These are phyloP conservation scores for Oscheius onirici DNA, from an alignment of 2,888 invertebrate genomes.

Conservation along the genomic window DNA sequence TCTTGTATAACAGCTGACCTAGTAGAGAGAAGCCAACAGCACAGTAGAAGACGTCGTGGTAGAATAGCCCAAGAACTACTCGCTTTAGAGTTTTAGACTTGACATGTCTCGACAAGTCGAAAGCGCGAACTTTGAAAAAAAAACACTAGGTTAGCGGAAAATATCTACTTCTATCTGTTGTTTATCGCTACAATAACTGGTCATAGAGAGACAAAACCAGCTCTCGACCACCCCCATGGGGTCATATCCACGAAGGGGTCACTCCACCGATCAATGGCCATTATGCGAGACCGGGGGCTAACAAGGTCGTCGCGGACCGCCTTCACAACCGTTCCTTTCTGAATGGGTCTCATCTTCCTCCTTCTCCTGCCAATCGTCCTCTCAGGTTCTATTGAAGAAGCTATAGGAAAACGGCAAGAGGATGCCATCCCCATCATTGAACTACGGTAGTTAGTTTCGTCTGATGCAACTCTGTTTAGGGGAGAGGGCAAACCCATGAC, in stretches of 20 bases:
- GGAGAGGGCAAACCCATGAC: constrained; percentile 71
- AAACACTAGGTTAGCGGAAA: not conserved
- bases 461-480: constrained; percentile 29
- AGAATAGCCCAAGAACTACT: too few relatives aligned
- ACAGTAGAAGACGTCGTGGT: too few relatives aligned
- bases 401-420: constrained; percentile 48
- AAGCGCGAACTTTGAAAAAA: too few relatives aligned
- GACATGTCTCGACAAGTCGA: too few relatives aligned
- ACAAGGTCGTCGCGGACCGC: constrained; percentile 29
- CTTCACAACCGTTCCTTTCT: constrained; percentile 5
- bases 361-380: not conserved
- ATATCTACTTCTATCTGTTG: not conserved
- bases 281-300: constrained; percentile 22
- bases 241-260: constrained; percentile 1
- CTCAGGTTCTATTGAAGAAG: constrained; percentile 2
- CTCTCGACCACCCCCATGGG: not conserved
- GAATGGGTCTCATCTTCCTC: not conserved
- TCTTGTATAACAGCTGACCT: too few relatives aligned
- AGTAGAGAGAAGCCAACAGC: too few relatives aligned
- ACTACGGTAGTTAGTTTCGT: constrained; percentile 45
- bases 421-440: constrained; percentile 71
- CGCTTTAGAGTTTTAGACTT: too few relatives aligned
- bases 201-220: not conserved
- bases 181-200: not conserved
- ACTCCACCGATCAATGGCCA: constrained; percentile 21